Percentiles rank a stretch among this genome's conserved stretches.
Evolutionary conservation across 2,797 vertebrate genomes (phyloP).

Genomic region (Pogonophryne albipinna): DNA sequence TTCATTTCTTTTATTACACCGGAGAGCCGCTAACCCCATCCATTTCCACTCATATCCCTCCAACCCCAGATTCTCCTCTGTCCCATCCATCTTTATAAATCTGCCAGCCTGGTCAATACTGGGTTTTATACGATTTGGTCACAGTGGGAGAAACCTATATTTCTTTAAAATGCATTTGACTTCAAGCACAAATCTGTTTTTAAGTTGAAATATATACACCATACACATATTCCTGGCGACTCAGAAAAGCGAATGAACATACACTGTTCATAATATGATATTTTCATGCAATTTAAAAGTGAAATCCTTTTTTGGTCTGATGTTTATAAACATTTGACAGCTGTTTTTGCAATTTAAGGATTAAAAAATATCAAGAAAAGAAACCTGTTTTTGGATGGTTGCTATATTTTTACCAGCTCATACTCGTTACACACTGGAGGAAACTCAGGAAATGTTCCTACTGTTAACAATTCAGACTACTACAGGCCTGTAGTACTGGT

Average conservation of each 20-base stretch:
- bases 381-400: neutral
- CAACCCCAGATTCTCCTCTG: conserved; percentile 70
- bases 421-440: neutral
- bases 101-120: conserved; percentile 79
- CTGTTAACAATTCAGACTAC: neutral
- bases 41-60: conserved; percentile 79
- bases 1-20: conserved; percentile 86
- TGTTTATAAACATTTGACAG: neutral
- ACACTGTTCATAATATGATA: neutral
- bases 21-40: conserved; percentile 79
- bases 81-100: conserved; percentile 83
- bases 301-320: neutral
- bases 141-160: conserved; percentile 56
- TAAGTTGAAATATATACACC: conserved; percentile 23
- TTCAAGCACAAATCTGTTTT: conserved; percentile 54
- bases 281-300: neutral
- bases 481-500: neutral
- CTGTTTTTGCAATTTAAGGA: neutral
- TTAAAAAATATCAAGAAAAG: neutral
- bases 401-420: neutral
- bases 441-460: neutral
- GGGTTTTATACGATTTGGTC: conserved; percentile 73
- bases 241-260: neutral
- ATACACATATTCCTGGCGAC: conserved; percentile 5
- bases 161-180: conserved; percentile 67